Evolutionary conservation across 2,113 vertebrate genomes (phyloP).

Genomic region (Romanogobio albipinnatus): DNA sequence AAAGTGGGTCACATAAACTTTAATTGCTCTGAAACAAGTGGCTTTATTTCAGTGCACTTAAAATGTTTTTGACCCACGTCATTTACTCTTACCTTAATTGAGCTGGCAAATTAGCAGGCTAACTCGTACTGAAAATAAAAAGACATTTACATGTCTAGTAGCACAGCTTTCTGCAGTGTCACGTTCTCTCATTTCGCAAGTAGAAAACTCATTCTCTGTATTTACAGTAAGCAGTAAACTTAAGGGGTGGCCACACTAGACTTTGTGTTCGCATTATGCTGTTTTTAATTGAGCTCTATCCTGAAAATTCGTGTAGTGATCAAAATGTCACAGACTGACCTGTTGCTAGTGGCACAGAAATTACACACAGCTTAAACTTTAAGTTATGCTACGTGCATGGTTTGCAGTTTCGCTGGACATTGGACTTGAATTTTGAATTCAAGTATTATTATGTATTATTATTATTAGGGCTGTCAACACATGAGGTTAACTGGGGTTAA

Average conservation of each 20-base stretch:
- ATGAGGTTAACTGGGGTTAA: too few species aligned
- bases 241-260: not conserved
- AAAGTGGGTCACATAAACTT: not conserved
- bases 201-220: not conserved
- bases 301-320: not conserved
- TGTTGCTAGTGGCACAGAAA: not conserved
- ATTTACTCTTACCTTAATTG: not conserved
- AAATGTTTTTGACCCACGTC: not conserved
- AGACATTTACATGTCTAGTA: not conserved
- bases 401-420: too few species aligned
- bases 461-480: too few species aligned
- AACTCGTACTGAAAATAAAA: not conserved
- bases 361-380: not conserved
- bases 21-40: slow-evolving; percentile 5
- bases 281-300: not conserved
- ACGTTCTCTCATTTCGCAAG: not conserved
- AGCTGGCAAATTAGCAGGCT: not conserved
- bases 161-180: not conserved
- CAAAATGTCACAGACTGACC: not conserved
- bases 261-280: not conserved
- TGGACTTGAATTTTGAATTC: too few species aligned
- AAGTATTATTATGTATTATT: too few species aligned
- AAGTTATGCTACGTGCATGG: not conserved
- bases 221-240: too few species aligned
- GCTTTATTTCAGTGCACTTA: not conserved